Conservation (phyloP, 2,888 invertebrate genomes). For the Volucella bombylans region DNA sequence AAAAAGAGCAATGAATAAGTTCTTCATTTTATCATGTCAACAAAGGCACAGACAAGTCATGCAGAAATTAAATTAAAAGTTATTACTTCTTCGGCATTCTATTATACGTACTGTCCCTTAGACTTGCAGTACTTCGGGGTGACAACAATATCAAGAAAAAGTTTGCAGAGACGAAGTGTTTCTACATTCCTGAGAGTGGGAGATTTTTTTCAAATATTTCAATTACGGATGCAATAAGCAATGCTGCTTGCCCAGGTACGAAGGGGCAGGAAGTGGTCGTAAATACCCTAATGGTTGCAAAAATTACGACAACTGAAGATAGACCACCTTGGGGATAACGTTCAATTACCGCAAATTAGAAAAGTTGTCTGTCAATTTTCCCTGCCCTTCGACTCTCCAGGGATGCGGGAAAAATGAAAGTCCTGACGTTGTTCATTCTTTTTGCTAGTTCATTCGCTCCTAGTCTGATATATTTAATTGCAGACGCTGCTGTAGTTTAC, state of each 20-base stretch:
- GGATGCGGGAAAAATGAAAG: not conserved
- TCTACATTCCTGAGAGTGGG: too few relatives aligned
- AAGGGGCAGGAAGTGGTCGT: not conserved
- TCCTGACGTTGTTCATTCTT: not conserved
- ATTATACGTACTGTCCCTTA: not conserved
- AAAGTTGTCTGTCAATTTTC: constrained; percentile 67
- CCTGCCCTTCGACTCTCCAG: not conserved
- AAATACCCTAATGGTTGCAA: constrained; percentile 33
- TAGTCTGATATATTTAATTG: constrained; percentile 28
- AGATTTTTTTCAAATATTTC: constrained; percentile 1
- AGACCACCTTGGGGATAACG: constrained; percentile 50
- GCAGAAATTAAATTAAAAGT: constrained; percentile 20
- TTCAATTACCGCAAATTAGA: constrained; percentile 69
- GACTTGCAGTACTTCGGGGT: not conserved
- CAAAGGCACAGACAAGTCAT: constrained; percentile 4
- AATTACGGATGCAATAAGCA: not conserved
- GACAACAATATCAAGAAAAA: not conserved
- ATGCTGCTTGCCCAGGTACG: not conserved
- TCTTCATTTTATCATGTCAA: constrained; percentile 1
- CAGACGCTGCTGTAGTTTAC: not conserved
- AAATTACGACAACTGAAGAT: constrained; percentile 21
- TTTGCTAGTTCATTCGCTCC: constrained; percentile 25
- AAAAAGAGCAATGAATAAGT: constrained; percentile 5
- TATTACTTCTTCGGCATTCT: constrained; percentile 12
- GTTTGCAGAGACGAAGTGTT: not conserved